Conservation (phyloP, 2,888 invertebrate genomes). For the Mystacides longicornis region DNA sequence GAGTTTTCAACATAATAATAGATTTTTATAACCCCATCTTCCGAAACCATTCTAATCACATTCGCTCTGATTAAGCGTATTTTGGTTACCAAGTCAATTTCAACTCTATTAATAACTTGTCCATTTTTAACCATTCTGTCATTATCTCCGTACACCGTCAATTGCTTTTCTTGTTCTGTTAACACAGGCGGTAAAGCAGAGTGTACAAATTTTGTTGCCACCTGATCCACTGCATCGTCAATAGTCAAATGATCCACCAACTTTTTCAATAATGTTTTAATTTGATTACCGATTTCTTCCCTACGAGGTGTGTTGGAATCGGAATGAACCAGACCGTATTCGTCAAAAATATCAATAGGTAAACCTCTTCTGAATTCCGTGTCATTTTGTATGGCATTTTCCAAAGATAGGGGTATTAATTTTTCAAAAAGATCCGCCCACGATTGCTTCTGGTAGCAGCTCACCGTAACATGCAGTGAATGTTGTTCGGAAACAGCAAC, state of each 20-base stretch:
- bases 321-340: constrained; percentile 65
- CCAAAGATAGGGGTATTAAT: constrained; percentile 66
- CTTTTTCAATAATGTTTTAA: constrained; percentile 51
- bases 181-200: constrained; percentile 82
- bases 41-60: constrained; percentile 57
- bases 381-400: constrained; percentile 62
- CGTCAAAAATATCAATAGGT: constrained; percentile 68
- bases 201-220: constrained; percentile 77
- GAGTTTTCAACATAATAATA: constrained; percentile 85
- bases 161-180: constrained; percentile 55
- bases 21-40: constrained; percentile 54
- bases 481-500: constrained; percentile 69
- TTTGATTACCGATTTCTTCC: constrained; percentile 44
- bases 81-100: constrained; percentile 57
- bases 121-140: constrained; percentile 59
- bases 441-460: constrained; percentile 83
- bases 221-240: constrained; percentile 78
- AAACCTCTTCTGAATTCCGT: constrained; percentile 68
- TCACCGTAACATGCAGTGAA: constrained; percentile 91
- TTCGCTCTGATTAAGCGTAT: constrained; percentile 52
- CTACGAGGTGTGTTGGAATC: constrained; percentile 44
- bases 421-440: constrained; percentile 85
- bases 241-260: constrained; percentile 49
- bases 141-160: constrained; percentile 66
- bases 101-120: constrained; percentile 53